These are phyloP conservation scores for Ferrisia virgata DNA, from an alignment of 2,888 invertebrate species.

Conservation along the genomic window DNA sequence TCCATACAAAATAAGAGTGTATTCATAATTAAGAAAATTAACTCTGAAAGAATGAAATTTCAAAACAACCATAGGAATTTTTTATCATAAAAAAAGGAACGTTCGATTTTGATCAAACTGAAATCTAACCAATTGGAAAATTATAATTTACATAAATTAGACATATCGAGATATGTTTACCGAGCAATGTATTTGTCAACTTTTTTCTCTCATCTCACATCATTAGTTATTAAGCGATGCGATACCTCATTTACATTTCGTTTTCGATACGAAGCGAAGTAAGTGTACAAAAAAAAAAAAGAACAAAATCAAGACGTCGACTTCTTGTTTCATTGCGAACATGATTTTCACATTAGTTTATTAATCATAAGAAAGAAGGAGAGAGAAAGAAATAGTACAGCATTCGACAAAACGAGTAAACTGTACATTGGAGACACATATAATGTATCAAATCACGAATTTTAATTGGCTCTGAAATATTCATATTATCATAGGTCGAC, in stretches of 20 bases:
- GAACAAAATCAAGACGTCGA: conserved; percentile 36
- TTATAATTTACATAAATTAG: conserved; percentile 45
- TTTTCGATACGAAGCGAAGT: conserved; percentile 9
- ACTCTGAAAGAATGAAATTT: conserved; percentile 5
- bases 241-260: conserved; percentile 43
- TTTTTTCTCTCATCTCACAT: conserved; percentile 27
- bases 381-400: not conserved
- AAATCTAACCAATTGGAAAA: conserved; percentile 43
- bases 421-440: not conserved
- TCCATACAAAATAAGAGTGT: not conserved
- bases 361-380: conserved; percentile 33
- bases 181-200: conserved; percentile 12
- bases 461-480: conserved; percentile 29
- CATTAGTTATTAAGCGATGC: conserved; percentile 13
- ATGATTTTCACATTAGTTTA: conserved; percentile 46
- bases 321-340: conserved; percentile 35
- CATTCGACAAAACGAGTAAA: not conserved
- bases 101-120: conserved; percentile 34
- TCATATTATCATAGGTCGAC: not conserved
- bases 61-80: conserved; percentile 1
- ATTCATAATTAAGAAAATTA: not conserved
- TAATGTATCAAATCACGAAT: conserved; percentile 27
- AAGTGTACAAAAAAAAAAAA: not conserved
- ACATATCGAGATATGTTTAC: conserved; percentile 29
- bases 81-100: conserved; percentile 9